Evolutionary conservation across 2,797 vertebrate species (phyloP), one percentile per base, ranked within the genome.

Genomic region (Erithacus rubecula): DNA sequence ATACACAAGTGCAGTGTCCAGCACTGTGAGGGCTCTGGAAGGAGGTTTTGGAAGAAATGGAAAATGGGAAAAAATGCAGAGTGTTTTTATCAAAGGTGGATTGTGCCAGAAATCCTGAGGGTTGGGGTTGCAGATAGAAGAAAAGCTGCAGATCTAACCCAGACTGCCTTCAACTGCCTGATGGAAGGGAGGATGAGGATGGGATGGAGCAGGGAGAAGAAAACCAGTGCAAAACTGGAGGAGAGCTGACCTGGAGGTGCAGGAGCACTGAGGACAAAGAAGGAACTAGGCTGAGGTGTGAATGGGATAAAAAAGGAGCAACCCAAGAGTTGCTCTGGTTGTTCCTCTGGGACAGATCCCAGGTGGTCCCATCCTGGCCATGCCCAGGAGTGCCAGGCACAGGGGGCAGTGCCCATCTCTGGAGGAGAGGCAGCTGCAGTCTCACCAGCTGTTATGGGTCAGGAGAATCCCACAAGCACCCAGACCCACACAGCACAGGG

Each of bases 61-160:
- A 84, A 94, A 95, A 56, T 36, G 32, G 56, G 85, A 84, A 69
- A 52, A 89, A 85, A 79, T 8, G 41, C 63, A 69, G 22, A 6
- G 0, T 27, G 37, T 53, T 74, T 87, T 87, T 76, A 89, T 64
- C 84, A 68, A 82, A 87, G 30, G 23, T 9, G 21, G 29, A 30
- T 27, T 23, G 41, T 62, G 89, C 84, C 94, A 93, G 65, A 82
- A 62, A 83, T 71, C 78, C 89, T 58, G 51, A 75, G 63, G 59
- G 41, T 1, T 69, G 43, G 55, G 32, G 58, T 1, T 79, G 58
- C 63, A 87, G 81, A 64, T 1, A 55, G 58, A 77, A 83, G 68
- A 47, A 83, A 90, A 77, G 41, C 62, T 88, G 52, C 56, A 83
- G 59, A 72, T 51, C 55, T 62, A 43, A 84, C 6, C 34, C 16